phyloP scores from a whole-genome alignment of 2,113 vertebrate species.

The Coracopsis vasa region DNA sequence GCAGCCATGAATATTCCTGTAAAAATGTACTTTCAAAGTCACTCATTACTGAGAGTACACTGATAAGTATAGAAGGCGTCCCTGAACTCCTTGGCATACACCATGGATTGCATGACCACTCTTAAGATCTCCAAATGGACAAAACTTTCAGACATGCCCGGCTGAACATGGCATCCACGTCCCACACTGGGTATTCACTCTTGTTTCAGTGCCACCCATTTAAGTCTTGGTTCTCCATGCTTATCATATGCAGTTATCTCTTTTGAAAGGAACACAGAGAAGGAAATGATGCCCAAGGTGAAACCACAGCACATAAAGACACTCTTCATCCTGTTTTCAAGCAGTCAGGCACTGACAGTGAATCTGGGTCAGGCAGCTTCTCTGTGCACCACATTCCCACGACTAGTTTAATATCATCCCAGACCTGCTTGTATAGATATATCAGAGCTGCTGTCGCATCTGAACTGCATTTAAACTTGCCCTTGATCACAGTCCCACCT shows the following conservation, averaged over 20 bases:
- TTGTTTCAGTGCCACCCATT: background rate
- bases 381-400: background rate
- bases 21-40: background rate
- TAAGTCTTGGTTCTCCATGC: background rate
- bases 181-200: background rate
- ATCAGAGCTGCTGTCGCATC: background rate
- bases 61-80: background rate
- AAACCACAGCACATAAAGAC: background rate
- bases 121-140: background rate
- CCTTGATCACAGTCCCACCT: background rate
- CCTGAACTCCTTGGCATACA: background rate
- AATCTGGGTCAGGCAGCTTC: background rate
- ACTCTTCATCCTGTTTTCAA: background rate
- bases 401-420: background rate
- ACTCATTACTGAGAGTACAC: background rate
- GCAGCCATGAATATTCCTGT: background rate
- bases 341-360: background rate
- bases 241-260: background rate
- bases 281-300: background rate
- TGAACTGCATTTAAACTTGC: background rate
- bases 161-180: background rate
- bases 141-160: background rate
- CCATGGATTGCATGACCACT: background rate
- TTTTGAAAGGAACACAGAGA: background rate
- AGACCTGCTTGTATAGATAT: background rate